Conservation (phyloP, 1,140 invertebrate genomes). For the Oncopodura yosiiana region DNA sequence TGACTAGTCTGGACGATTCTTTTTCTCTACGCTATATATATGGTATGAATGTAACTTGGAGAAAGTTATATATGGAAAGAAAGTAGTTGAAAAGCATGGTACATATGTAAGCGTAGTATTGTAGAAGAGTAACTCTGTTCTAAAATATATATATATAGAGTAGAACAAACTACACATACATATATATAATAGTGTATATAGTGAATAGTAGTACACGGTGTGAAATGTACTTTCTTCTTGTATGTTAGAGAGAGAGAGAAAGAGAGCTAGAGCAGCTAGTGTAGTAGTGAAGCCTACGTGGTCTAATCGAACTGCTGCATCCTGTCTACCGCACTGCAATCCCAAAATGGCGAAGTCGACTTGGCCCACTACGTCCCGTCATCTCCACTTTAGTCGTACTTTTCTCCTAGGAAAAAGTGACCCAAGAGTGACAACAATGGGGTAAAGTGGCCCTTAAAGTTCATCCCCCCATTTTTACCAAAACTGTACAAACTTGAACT, state of each 20-base stretch:
- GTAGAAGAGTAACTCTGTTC: not conserved
- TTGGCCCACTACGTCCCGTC: conserved; percentile 29
- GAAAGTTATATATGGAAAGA: too few relatives aligned
- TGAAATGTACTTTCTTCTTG: too few relatives aligned
- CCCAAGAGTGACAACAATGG: conserved; percentile 23
- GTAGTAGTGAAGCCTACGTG: not conserved
- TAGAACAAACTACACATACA: not conserved
- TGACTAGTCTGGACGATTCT: too few relatives aligned
- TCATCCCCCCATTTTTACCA: conserved; percentile 1
- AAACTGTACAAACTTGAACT: conserved; percentile 3
- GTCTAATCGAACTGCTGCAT: conserved; percentile 33
- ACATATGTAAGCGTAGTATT: not conserved
- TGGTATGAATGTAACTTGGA: too few relatives aligned
- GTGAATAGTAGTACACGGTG: not conserved
- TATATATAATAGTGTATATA: not conserved
- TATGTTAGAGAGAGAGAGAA: not conserved
- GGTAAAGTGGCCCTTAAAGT: conserved; percentile 7
- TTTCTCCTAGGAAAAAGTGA: conserved; percentile 20
- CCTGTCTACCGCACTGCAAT: conserved; percentile 34
- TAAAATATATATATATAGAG: not conserved
- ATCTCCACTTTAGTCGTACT: conserved; percentile 9
- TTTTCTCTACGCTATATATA: too few relatives aligned
- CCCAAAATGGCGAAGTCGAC: conserved; percentile 35
- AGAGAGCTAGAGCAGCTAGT: not conserved
- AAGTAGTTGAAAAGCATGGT: not conserved